phyloP scores from a whole-genome alignment of 2,113 vertebrate genomes.

The Crotophaga sulcirostris region DNA sequence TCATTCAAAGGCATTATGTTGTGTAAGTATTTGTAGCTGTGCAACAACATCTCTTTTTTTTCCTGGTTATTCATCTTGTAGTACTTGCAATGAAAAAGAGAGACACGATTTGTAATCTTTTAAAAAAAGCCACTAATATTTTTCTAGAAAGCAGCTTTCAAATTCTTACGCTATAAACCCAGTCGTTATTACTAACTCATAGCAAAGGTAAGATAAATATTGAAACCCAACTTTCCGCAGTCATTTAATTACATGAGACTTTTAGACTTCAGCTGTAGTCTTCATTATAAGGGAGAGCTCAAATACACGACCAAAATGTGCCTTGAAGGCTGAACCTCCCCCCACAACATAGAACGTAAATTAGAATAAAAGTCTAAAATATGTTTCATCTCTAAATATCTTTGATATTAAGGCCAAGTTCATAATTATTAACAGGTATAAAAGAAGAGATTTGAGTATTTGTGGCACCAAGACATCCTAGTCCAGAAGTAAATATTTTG shows the following conservation, averaged over 20 bases:
- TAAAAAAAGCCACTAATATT: neutral
- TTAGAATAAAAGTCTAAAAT: conserved; percentile 1
- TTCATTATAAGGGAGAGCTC: neutral
- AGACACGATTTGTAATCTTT: neutral
- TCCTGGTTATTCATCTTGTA: neutral
- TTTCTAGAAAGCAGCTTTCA: neutral
- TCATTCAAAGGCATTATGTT: neutral
- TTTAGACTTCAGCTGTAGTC: neutral
- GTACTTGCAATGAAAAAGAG: neutral
- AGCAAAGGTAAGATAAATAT: neutral
- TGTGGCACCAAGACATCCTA: conserved; percentile 17
- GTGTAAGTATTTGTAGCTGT: conserved; percentile 27
- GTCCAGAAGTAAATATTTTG: conserved; percentile 61
- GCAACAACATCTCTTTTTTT: neutral
- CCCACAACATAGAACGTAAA: conserved; percentile 38
- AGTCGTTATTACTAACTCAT: neutral
- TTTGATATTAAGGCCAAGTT: conserved; percentile 62
- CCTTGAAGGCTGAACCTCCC: conserved; percentile 42
- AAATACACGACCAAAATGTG: conserved; percentile 11
- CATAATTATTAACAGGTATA: conserved; percentile 42
- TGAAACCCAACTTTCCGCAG: neutral
- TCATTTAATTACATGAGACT: neutral
- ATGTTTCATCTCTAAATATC: conserved; percentile 51
- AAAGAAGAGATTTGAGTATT: conserved; percentile 34
- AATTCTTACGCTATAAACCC: neutral